Evolutionary conservation across 2,113 vertebrate genomes (phyloP).

Genomic region (Cyprinodon variegatus): DNA sequence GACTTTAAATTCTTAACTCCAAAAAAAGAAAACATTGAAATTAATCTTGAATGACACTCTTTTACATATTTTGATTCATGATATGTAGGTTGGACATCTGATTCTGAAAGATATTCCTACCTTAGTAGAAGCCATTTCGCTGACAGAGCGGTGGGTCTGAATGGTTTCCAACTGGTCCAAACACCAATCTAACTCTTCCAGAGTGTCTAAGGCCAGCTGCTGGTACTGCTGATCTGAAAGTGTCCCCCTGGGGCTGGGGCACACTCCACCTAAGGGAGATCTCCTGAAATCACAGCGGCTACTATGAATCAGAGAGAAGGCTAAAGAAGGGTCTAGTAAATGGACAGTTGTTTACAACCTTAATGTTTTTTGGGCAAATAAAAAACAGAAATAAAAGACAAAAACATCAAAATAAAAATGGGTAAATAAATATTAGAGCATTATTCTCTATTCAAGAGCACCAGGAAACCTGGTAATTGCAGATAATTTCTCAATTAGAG

Average conservation of each 20-base stretch:
- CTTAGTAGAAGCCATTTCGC: slow-evolving; percentile 84
- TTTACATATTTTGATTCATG: not conserved
- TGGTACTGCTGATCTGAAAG: slow-evolving; percentile 85
- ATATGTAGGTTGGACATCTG: not conserved
- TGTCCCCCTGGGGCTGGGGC: slow-evolving; percentile 70
- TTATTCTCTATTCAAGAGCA: no score
- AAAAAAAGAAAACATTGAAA: no score
- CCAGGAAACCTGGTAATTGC: no score
- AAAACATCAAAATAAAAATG: no score
- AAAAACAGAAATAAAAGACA: no score
- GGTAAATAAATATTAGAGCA: no score
- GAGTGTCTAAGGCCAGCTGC: slow-evolving; percentile 86
- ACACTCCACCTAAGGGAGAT: slow-evolving; percentile 71
- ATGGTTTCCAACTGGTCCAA: slow-evolving; percentile 94
- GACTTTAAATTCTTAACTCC: no score
- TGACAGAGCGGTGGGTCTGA: slow-evolving; percentile 86
- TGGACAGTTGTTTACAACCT: not conserved
- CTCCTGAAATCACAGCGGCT: slow-evolving; percentile 67
- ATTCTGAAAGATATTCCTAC: slow-evolving; percentile 28
- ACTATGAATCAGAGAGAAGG: not conserved
- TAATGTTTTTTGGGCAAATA: no score
- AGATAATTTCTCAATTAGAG: no score
- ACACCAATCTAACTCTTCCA: slow-evolving; percentile 95
- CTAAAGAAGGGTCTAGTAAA: not conserved
- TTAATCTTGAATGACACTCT: no score